Evolutionary conservation across 2,113 vertebrate species (phyloP).

Genomic region (Proterorhinus semilunaris): DNA sequence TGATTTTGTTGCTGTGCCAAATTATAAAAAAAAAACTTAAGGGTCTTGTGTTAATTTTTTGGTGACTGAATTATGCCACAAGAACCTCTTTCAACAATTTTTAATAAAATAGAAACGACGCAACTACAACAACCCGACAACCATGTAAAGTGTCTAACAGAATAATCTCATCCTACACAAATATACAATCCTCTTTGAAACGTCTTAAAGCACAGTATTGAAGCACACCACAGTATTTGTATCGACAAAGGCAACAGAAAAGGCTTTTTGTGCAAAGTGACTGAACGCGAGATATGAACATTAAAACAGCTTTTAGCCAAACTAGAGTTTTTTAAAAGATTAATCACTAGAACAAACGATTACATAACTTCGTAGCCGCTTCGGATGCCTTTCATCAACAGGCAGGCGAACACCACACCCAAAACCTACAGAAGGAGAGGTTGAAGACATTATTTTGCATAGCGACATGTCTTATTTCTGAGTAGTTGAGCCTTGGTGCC

Average conservation of each 20-base stretch:
- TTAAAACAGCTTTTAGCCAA: slow-evolving; percentile 14
- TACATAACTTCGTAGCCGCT: slow-evolving; percentile 93
- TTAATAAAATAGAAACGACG: slow-evolving; percentile 52
- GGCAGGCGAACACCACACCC: slow-evolving; percentile 86
- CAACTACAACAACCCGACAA: slow-evolving; percentile 29
- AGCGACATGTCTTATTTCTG: too few relatives aligned
- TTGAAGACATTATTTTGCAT: not conserved
- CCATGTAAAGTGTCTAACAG: slow-evolving; percentile 7
- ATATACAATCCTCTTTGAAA: slow-evolving; percentile 1
- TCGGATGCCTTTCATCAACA: slow-evolving; percentile 87
- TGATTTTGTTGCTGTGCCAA: slow-evolving; percentile 48
- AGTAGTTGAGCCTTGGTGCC: not conserved
- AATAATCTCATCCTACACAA: slow-evolving; percentile 17
- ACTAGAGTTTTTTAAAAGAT: not conserved
- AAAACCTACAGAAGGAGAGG: slow-evolving; percentile 73
- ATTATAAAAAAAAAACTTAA: slow-evolving; percentile 22
- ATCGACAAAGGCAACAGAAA: slow-evolving; percentile 9
- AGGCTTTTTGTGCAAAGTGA: slow-evolving; percentile 31
- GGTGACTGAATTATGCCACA: not conserved
- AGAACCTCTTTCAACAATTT: slow-evolving; percentile 36
- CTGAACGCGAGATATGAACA: slow-evolving; percentile 17
- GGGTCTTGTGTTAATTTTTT: not conserved
- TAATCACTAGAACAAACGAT: not conserved
- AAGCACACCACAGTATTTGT: not conserved
- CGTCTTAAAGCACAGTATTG: not conserved